Percentiles rank a stretch among this genome's conserved stretches.
Conservation (phyloP, 2,888 invertebrate genomes). For the Odontothrips loti region DNA sequence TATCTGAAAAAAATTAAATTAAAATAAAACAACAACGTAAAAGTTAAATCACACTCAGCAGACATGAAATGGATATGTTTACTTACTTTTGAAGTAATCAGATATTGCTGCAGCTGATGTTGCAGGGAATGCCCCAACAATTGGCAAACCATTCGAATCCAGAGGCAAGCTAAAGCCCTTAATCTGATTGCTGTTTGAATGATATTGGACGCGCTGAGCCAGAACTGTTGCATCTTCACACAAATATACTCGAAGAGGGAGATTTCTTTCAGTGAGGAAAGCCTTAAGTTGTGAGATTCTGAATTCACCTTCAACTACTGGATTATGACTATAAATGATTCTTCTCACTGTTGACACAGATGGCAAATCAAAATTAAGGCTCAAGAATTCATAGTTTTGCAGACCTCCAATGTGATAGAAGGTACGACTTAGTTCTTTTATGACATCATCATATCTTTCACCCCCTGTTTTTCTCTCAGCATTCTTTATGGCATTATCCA, state of each 20-base stretch:
- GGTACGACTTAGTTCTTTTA: slow-evolving; percentile 27
- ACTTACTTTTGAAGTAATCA: too few relatives aligned
- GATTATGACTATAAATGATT: background rate
- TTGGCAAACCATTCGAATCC: slow-evolving; percentile 33
- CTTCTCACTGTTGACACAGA: background rate
- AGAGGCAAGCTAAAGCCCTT: slow-evolving; percentile 28
- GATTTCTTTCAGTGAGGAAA: slow-evolving; percentile 26
- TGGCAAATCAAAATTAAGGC: slow-evolving; percentile 14
- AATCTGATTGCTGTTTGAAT: slow-evolving; percentile 28
- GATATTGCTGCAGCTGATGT: slow-evolving; percentile 33
- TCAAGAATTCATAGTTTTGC: slow-evolving; percentile 26
- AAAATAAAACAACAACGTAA: too few relatives aligned
- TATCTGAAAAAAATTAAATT: slow-evolving; percentile 32
- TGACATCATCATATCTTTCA: slow-evolving; percentile 26
- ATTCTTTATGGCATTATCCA: background rate
- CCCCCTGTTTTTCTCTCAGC: background rate
- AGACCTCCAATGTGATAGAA: slow-evolving; percentile 30
- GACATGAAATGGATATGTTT: too few relatives aligned
- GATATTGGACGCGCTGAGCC: slow-evolving; percentile 28
- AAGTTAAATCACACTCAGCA: too few relatives aligned
- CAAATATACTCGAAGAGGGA: slow-evolving; percentile 28
- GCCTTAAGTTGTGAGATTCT: slow-evolving; percentile 10
- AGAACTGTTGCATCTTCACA: slow-evolving; percentile 29
- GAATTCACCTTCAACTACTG: slow-evolving; percentile 29
- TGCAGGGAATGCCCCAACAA: slow-evolving; percentile 31